Base-by-base conservation (phyloP, 2,888 invertebrate genomes). In the Heliconius hortense region DNA sequence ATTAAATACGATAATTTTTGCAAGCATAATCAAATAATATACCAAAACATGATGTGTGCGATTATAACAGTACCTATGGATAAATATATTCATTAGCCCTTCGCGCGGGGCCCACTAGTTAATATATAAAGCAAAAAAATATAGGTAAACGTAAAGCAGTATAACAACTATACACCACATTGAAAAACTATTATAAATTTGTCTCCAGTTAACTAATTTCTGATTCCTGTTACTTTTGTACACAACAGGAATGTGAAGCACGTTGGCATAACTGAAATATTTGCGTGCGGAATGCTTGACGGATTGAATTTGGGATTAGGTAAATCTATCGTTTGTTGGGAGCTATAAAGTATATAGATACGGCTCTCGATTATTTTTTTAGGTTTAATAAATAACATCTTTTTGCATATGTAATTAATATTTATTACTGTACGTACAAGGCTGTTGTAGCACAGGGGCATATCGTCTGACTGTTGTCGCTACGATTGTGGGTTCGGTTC, bases 211-310 rank as follows among this genome's bases (percentile, higher is more conserved):
- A 11, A 39, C n/a, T 72, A 4, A 67, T 67, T 72, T 24, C 26
- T 28, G 48, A 76, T 62, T 75, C 60, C 62, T 35, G 72, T 63
- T 48, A 72, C 62, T 72, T 74, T 77, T 70, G 77, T 56, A 69
- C 35, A 56, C 69, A 56, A 53, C 39, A 63, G 69, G 77, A 74
- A 75, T 79, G 64, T 72, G n/a, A 63, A 43, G 59, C 60, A 77
- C 72, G 73, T 76, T 76, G 59, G 62, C 76, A 70, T 71, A 73
- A 79, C 78, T 81, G 80, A 81, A 80, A 79, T 80, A 77, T 81
- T 83, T 81, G 82, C 78, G 81, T 82, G 81, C 60, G 74, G 76
- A 75, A 76, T 78, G 76, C 75, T 79, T 72, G 77, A 78, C 73
- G 70, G 75, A 78, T 79, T 77, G 76, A 68, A 76, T 74, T 75